Percentiles rank a stretch among this genome's conserved stretches.
These are phyloP conservation scores for Phalera bucephala DNA, from an alignment of 2,888 invertebrate genomes.

Conservation along the genomic window DNA sequence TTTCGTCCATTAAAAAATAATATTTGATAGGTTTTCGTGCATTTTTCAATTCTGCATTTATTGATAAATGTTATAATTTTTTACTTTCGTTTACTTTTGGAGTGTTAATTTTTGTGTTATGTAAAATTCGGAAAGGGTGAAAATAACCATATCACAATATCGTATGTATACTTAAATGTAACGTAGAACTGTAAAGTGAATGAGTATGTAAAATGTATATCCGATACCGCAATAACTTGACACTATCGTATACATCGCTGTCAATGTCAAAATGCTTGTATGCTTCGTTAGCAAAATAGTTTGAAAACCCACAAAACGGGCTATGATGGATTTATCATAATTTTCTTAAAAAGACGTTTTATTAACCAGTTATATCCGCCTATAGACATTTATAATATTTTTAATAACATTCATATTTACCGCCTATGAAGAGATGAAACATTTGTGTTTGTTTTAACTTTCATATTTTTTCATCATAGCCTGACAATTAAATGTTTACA, in stretches of 20 bases:
- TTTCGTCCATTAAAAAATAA: slow-evolving; percentile 18
- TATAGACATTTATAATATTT: slow-evolving; percentile 3
- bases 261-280: slow-evolving; percentile 23
- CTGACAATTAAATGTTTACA: background rate
- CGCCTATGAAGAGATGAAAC: slow-evolving; percentile 30
- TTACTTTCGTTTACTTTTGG: slow-evolving; percentile 20
- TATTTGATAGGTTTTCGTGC: slow-evolving; percentile 31
- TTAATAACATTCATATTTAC: slow-evolving; percentile 18
- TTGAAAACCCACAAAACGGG: background rate
- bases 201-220: slow-evolving; percentile 56
- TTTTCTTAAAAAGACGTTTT: slow-evolving; percentile 8
- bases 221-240: slow-evolving; percentile 51
- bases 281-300: too few species aligned
- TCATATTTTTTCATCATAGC: slow-evolving; percentile 1
- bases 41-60: slow-evolving; percentile 48
- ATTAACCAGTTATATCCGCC: slow-evolving; percentile 4
- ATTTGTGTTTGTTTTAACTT: background rate
- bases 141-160: slow-evolving; percentile 77
- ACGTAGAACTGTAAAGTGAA: slow-evolving; percentile 53
- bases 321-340: background rate
- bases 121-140: slow-evolving; percentile 46
- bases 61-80: slow-evolving; percentile 26
- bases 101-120: slow-evolving; percentile 27
- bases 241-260: slow-evolving; percentile 30
- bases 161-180: slow-evolving; percentile 63